Evolutionary conservation across 2,888 invertebrate species (phyloP), one percentile per base, ranked within the genome.

Genomic region (Galeopsomyia nigrocyanea): DNA sequence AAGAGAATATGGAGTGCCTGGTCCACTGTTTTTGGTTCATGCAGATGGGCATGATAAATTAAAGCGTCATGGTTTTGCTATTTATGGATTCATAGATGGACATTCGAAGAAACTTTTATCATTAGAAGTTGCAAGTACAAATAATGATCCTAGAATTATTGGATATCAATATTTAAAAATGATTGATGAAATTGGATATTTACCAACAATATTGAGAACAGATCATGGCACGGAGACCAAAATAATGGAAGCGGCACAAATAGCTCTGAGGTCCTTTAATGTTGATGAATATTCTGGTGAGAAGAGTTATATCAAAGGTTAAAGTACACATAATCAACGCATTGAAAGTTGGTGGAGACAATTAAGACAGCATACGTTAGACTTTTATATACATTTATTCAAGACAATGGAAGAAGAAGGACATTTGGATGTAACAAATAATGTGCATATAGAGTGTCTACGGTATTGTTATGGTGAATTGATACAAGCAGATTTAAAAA

Each of bases 111-210:
- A 57, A 57, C 14, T 63, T 5, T 22, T 69, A 31, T 69, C 31
- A 49, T 10, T 69, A 13, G 19, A 50, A n/a, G 49, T 63, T 14
- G 22, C 22, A 5, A 56, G 14, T 7, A 53, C 68, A 2, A 68
- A 68, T 17, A 68, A 68, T n/a, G 22, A 68, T 47, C 68, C 68
- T 3, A 7, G 61, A 14, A 55, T 68, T 1, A 55, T 68, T 39
- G 61, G 21, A 2, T 26, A 55, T 47, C 53, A 61, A 16, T 68
- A 21, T 53, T 19, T 68, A 10, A 16, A 46, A 39, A 16, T 47
- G 5, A 31, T 67, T 31, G 16, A 26, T 6, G 55, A 68, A 47
- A 22, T 17, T 3, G 21, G 55, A 14, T 46, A 49, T 26, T 0
- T 69, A 50, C 69, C 69, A 26, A 69, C 55, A 9, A 17, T 69